phyloP scores from a whole-genome alignment of 2,797 vertebrate species.

The Anableps anableps region DNA sequence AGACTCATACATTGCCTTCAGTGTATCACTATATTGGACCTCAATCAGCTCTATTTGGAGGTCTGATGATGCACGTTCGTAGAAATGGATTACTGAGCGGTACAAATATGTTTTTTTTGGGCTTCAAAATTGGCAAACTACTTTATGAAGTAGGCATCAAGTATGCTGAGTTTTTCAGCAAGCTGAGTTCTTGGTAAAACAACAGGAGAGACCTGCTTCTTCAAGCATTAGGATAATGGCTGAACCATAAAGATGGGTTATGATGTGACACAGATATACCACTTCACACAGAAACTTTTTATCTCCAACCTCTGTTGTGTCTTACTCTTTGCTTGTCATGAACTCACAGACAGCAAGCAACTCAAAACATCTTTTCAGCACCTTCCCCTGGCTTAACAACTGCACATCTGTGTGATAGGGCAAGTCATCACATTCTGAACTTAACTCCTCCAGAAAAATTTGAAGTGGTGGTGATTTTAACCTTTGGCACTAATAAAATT shows the following conservation, averaged over 20 bases:
- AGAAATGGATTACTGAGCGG: slow-evolving; percentile 15
- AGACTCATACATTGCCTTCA: not conserved
- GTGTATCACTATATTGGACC: slow-evolving; percentile 16
- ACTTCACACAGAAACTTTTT: not conserved
- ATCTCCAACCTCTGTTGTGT: not conserved
- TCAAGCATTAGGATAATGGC: slow-evolving; percentile 9
- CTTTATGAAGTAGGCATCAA: no score
- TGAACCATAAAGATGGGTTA: not conserved
- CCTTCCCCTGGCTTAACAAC: not conserved
- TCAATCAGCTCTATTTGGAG: slow-evolving; percentile 21
- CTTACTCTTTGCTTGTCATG: slow-evolving; percentile 15
- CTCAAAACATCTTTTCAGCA: not conserved
- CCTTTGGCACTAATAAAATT: not conserved
- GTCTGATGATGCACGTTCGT: slow-evolving; percentile 1
- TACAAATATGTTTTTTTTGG: not conserved
- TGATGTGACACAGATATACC: not conserved
- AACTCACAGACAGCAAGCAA: slow-evolving; percentile 11
- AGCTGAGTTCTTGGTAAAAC: not conserved
- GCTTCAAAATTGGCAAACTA: slow-evolving; percentile 10
- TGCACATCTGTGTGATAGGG: not conserved
- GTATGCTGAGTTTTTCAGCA: slow-evolving; percentile 2
- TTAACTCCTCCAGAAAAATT: no score
- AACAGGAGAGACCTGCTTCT: not conserved
- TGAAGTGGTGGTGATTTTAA: not conserved
- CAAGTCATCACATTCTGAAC: not conserved